These are phyloP conservation scores for Bryconaethiops microstoma DNA, from an alignment of 2,797 vertebrate genomes.

Conservation along the genomic window DNA sequence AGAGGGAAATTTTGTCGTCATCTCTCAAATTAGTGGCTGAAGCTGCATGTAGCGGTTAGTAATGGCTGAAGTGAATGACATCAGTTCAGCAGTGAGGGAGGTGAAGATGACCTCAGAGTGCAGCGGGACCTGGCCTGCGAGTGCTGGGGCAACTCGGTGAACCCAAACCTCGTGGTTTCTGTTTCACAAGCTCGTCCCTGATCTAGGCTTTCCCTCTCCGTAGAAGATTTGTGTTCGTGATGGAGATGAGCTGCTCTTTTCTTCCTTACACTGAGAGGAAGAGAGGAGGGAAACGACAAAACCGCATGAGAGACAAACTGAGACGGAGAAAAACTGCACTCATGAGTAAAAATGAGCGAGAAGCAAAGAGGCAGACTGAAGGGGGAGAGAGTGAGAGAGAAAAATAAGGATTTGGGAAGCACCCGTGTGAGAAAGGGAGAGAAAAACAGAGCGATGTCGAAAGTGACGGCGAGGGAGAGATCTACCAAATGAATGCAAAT, in stretches of 20 bases:
- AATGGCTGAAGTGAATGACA: conserved; percentile 16
- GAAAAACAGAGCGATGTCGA: too few relatives aligned
- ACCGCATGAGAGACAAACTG: too few relatives aligned
- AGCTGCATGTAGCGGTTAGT: conserved; percentile 29
- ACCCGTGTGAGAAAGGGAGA: too few relatives aligned
- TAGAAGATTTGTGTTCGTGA: neutral
- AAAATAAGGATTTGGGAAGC: too few relatives aligned
- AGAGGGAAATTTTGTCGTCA: conserved; percentile 22
- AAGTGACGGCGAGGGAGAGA: too few relatives aligned
- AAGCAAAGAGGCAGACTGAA: too few relatives aligned
- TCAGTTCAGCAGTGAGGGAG: neutral
- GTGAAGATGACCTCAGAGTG: neutral
- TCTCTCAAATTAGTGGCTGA: conserved; percentile 3
- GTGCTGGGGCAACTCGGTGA: neutral
- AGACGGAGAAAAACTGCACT: neutral
- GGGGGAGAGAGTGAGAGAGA: too few relatives aligned
- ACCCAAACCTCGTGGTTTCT: neutral
- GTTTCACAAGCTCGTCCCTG: neutral
- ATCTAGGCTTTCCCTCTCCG: neutral
- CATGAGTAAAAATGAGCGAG: too few relatives aligned
- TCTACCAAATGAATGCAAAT: too few relatives aligned
- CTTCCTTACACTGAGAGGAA: neutral
- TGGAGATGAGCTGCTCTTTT: neutral
- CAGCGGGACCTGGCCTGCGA: neutral
- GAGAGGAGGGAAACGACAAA: too few relatives aligned